These are phyloP conservation scores for Lucilia sericata DNA, from an alignment of 1,140 invertebrate species.

Conservation along the genomic window DNA sequence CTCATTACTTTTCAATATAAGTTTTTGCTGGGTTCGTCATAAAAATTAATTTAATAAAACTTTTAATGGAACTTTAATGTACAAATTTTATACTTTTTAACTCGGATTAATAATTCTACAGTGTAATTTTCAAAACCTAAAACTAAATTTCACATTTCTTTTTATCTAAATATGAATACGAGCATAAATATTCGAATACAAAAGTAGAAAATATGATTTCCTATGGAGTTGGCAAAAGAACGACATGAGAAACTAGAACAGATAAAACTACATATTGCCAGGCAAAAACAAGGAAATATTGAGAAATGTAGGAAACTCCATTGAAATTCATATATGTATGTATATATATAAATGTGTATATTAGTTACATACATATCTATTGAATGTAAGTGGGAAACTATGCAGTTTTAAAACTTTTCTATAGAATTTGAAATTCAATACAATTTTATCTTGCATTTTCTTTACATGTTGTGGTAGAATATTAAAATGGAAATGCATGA, in stretches of 20 bases:
- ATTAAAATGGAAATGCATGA: neutral
- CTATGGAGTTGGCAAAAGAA: neutral
- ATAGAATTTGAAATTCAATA: neutral
- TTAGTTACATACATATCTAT: too few relatives aligned
- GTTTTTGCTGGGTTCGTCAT: too few relatives aligned
- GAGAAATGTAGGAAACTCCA: constrained; percentile 13
- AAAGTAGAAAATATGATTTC: constrained; percentile 10
- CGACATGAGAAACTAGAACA: neutral
- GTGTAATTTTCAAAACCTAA: too few relatives aligned
- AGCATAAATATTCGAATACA: neutral
- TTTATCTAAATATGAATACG: neutral
- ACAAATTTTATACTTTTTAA: too few relatives aligned
- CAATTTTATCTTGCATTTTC: constrained; percentile 4
- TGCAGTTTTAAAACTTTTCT: neutral
- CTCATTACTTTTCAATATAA: too few relatives aligned
- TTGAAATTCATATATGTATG: neutral
- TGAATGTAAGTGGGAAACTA: neutral
- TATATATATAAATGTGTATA: neutral
- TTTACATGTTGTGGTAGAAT: neutral
- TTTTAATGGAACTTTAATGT: too few relatives aligned
- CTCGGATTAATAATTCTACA: too few relatives aligned
- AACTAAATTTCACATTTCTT: too few relatives aligned
- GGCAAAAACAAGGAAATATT: neutral
- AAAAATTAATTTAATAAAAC: too few relatives aligned
- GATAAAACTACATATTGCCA: neutral